These are phyloP conservation scores for Trichechus manatus DNA, from an alignment of 2,113 vertebrate genomes.

Conservation along the genomic window DNA sequence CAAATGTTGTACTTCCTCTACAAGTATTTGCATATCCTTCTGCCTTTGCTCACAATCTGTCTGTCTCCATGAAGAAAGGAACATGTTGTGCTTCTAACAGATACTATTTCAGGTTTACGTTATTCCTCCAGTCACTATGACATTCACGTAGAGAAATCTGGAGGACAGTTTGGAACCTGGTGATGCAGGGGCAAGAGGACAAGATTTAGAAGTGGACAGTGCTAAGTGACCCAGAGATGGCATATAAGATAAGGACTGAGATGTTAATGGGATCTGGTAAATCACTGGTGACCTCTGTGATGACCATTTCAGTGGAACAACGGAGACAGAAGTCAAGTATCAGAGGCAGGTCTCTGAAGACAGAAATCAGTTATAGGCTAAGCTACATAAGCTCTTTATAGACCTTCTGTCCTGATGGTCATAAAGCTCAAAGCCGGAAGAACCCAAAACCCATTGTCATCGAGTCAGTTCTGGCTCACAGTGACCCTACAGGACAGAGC, in stretches of 20 bases:
- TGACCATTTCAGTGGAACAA: background rate
- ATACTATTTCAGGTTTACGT: background rate
- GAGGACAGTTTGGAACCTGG: background rate
- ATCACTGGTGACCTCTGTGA: background rate
- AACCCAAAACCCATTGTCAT: too few relatives aligned
- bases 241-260: background rate
- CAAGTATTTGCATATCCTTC: background rate
- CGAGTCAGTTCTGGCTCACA: too few relatives aligned
- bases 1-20: background rate
- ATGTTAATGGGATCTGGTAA: background rate
- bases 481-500: too few relatives aligned
- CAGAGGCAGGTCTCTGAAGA: background rate
- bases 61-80: constrained; percentile 45
- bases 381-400: background rate
- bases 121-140: background rate
- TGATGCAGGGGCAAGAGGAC: background rate
- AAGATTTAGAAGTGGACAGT: background rate
- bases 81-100: background rate
- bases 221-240: background rate
- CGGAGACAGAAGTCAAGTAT: background rate
- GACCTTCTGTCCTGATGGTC: background rate
- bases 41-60: background rate
- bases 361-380: background rate
- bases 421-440: background rate
- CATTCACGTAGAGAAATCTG: background rate